A percentile compares a stretch with the other conserved stretches of the same genome.
Evolutionary conservation across 2,888 invertebrate genomes (phyloP).

Genomic region (Amblyjoppa fuscipennis): DNA sequence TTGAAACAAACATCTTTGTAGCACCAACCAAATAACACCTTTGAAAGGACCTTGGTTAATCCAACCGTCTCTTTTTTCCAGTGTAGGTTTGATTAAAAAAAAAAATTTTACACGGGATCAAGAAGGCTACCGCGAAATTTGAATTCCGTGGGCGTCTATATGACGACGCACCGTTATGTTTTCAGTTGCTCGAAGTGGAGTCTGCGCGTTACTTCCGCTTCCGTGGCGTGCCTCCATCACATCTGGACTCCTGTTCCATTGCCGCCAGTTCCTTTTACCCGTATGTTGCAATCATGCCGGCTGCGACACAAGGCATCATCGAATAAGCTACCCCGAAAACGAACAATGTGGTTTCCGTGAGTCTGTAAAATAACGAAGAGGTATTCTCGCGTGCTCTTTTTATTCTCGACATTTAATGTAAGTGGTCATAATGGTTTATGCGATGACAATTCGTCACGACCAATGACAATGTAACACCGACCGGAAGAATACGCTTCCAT

Average conservation of each 20-base stretch:
- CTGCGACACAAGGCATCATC: background rate
- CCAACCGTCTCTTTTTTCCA: no score
- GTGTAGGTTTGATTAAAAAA: background rate
- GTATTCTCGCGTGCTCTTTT: no score
- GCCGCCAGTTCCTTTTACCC: constrained; percentile 81
- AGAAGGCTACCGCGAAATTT: background rate
- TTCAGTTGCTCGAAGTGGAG: constrained; percentile 65
- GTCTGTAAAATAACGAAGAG: background rate
- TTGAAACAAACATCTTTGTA: no score
- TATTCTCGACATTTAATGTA: no score
- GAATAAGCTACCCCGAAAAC: background rate
- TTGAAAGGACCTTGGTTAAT: no score
- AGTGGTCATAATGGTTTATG: no score
- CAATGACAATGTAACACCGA: no score
- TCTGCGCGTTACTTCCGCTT: constrained; percentile 76
- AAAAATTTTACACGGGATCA: background rate
- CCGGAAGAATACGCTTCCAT: no score
- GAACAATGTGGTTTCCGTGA: background rate
- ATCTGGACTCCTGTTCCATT: constrained; percentile 79
- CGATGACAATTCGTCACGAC: no score
- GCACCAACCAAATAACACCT: no score
- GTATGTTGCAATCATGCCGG: constrained; percentile 19
- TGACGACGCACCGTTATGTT: background rate
- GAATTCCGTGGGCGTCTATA: background rate
- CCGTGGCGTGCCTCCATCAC: constrained; percentile 72